phyloP scores from a whole-genome alignment of 2,113 vertebrate genomes.

The Geococcyx californianus region DNA sequence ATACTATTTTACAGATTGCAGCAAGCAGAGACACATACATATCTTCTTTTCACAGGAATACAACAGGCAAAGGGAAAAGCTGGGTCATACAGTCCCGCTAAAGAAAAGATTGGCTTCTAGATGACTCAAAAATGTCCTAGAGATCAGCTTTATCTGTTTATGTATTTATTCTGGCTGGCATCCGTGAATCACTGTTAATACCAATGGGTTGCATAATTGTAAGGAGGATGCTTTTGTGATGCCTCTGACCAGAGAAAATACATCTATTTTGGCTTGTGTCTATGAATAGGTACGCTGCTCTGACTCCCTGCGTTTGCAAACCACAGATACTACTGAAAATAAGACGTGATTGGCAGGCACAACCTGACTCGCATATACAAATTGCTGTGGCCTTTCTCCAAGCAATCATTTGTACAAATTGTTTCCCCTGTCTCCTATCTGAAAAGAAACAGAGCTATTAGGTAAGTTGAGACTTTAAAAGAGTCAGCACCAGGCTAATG shows the following conservation, averaged over 20 bases:
- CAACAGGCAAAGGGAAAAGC: background rate
- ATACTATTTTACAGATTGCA: background rate
- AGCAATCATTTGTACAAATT: conserved; percentile 33
- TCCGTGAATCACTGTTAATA: conserved; percentile 28
- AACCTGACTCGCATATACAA: conserved; percentile 26
- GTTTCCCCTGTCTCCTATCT: background rate
- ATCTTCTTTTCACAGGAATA: background rate
- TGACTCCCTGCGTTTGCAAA: conserved; percentile 13
- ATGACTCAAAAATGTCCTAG: conserved; percentile 46
- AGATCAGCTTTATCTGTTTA: conserved; percentile 23
- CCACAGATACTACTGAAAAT: conserved; percentile 25
- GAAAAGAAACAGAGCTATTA: background rate
- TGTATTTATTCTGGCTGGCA: background rate
- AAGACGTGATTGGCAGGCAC: conserved; percentile 26
- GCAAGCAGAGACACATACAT: background rate
- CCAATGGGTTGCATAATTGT: conserved; percentile 24
- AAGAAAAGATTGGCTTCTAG: background rate
- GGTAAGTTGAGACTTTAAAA: background rate
- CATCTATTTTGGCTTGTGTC: conserved; percentile 7
- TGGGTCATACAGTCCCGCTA: background rate
- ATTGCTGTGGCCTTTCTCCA: conserved; percentile 47
- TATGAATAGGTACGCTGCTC: conserved; percentile 27
- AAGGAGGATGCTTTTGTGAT: conserved; percentile 31
- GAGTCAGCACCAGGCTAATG: background rate
- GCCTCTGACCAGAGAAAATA: conserved; percentile 32